Evolutionary conservation across 2,113 vertebrate species (phyloP), one percentile per base, ranked within the genome.

Genomic region (Crotalus viridis): DNA sequence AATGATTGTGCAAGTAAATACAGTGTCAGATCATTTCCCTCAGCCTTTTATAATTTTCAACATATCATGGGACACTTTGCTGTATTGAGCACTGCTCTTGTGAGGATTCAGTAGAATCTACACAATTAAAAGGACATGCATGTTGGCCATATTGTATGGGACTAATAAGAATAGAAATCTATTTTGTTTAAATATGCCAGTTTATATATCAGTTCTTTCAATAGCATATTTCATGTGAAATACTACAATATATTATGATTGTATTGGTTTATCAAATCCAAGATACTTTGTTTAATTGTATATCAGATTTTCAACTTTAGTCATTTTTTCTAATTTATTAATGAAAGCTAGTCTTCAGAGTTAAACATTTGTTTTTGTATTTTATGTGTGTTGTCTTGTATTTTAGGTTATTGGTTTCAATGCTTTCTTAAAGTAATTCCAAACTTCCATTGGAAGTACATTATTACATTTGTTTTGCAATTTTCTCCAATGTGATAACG

Each of bases 341-440:
- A 87, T 87, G 46, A 91, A 87, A 81, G 74, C 54, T 57, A 43
- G 21, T 88, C 2, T 55, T 88, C 85, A 43, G 28, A 54, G 1
- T 61, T 92, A 22, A 39, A 43, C 21, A 48, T 48, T 13, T 24
- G 43, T 39, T 52, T 26, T 43, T 61, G 28, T 10, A 46, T 21
- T 86, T 93, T 13, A 39, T 52, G 85, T 59, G 19, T 17, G 28
- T 74, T 13, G 5, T 6, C 28, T 33, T 74, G 12, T 33, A 12
- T 74, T 74, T 74, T 13, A n/a, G 64, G 13, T 33, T 74, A 33
- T 69, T 55, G 13, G 57, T 28, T 13, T 55, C 85, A 26, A 3
- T 90, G 69, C 12, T 57, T 95, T 92, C 93, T 3, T 81, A 21
- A 74, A 17, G n/a, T 33, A n/a, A 74, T 74, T 74, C 64, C n/a